Evolutionary conservation across 2,888 invertebrate genomes (phyloP).

Genomic region (Dichetophora obliterata): DNA sequence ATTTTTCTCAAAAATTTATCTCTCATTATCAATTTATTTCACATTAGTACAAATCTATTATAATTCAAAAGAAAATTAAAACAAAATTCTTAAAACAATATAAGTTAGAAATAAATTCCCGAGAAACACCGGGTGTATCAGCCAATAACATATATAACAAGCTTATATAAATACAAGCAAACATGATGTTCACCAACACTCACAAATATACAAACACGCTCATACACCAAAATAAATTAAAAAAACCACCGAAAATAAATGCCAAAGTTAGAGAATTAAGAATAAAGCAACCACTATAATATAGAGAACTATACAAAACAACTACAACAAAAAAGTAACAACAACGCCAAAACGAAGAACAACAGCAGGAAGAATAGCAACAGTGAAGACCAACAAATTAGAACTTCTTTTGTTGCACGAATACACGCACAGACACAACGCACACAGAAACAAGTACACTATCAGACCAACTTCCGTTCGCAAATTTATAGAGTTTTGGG

Average conservation of each 20-base stretch:
- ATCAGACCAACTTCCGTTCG: slow-evolving; percentile 16
- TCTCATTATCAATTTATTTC: no score
- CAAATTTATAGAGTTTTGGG: slow-evolving; percentile 14
- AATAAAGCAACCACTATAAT: slow-evolving; percentile 10
- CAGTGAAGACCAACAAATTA: slow-evolving; percentile 11
- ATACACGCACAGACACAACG: not conserved
- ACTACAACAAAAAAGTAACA: not conserved
- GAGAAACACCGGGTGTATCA: no score
- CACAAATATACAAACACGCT: not conserved
- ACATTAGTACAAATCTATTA: no score
- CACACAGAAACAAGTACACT: not conserved
- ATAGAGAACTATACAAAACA: not conserved
- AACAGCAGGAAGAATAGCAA: not conserved
- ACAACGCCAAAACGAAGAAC: not conserved
- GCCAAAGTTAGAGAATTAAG: no score
- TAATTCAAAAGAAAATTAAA: no score
- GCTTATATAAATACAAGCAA: slow-evolving; percentile 1
- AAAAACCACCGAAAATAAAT: not conserved
- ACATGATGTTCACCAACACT: not conserved
- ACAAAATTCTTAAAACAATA: no score
- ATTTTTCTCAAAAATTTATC: no score
- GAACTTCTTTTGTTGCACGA: slow-evolving; percentile 9
- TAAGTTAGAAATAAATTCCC: no score
- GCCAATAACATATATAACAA: slow-evolving; percentile 16
- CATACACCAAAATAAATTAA: not conserved